These are phyloP conservation scores for Platichthys stellatus DNA, from an alignment of 2,113 vertebrate species.

Conservation along the genomic window DNA sequence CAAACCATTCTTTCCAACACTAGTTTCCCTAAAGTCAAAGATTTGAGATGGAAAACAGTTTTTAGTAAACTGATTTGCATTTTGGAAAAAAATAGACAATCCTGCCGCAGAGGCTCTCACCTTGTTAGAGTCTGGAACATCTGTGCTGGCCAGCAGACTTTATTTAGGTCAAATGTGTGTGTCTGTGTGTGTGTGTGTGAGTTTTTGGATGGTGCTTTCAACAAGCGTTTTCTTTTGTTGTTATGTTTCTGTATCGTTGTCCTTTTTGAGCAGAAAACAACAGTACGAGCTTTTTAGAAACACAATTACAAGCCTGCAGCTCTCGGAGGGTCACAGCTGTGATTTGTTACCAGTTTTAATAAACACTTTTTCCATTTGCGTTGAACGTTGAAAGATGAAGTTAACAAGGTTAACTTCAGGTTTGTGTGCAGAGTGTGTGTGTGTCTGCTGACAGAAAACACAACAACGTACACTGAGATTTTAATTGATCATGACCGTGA, in stretches of 20 bases:
- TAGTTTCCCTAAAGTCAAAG: neutral
- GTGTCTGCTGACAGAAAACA: too few relatives aligned
- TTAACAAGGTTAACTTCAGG: too few relatives aligned
- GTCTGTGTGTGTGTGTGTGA: slow-evolving; percentile 1
- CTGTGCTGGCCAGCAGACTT: slow-evolving; percentile 18
- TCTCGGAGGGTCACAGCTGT: too few relatives aligned
- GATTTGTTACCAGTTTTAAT: too few relatives aligned
- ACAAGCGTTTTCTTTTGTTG: neutral
- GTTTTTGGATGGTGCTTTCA: neutral
- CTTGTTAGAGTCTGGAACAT: slow-evolving; percentile 27
- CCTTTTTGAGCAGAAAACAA: too few relatives aligned
- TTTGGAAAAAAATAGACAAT: neutral
- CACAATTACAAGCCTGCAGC: too few relatives aligned
- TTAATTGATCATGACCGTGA: too few relatives aligned
- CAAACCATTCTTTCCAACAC: neutral
- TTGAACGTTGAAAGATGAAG: too few relatives aligned
- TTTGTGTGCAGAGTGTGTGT: too few relatives aligned
- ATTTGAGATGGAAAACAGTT: neutral
- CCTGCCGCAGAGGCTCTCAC: slow-evolving; percentile 1
- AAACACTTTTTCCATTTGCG: too few relatives aligned
- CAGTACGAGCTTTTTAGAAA: too few relatives aligned
- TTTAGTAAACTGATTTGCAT: slow-evolving; percentile 11
- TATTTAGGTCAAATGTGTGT: slow-evolving; percentile 37
- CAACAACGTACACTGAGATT: too few relatives aligned
- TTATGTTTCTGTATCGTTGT: slow-evolving; percentile 2